Evolutionary conservation across 2,888 invertebrate species (phyloP).

Genomic region (Capitulum mitella): DNA sequence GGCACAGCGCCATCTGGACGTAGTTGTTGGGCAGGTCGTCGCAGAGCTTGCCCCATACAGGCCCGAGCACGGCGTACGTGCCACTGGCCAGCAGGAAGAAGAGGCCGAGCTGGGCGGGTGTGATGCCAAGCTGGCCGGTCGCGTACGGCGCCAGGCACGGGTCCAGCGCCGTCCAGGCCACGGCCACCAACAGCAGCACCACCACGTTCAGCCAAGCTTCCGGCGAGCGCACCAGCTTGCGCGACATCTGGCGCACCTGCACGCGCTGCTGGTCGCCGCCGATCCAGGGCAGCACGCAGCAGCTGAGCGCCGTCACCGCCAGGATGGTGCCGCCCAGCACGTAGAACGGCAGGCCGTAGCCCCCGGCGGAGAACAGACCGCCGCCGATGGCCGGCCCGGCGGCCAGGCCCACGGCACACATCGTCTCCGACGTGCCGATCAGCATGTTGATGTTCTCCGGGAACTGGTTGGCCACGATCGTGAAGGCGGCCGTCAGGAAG

Average conservation of each 20-base stretch:
- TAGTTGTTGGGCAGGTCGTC: conserved; percentile 8
- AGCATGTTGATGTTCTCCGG: conserved; percentile 14
- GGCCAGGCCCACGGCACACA: neutral
- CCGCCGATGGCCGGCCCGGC: conserved; percentile 19
- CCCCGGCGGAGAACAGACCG: neutral
- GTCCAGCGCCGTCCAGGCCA: conserved; percentile 13
- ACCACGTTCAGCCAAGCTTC: neutral
- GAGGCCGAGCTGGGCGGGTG: conserved; percentile 8
- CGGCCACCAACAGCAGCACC: neutral
- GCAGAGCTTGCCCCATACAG: conserved; percentile 11
- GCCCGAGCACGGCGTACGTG: neutral
- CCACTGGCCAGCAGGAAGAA: conserved; percentile 16
- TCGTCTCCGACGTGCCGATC: neutral
- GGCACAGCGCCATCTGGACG: conserved; percentile 4
- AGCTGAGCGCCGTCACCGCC: neutral
- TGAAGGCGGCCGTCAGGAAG: conserved; percentile 7
- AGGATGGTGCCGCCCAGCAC: conserved; percentile 9
- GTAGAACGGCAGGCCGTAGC: conserved; percentile 24
- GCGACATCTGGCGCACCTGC: neutral
- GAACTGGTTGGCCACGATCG: conserved; percentile 19
- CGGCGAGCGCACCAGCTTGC: neutral
- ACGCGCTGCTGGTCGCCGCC: neutral
- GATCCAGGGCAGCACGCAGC: conserved; percentile 41
- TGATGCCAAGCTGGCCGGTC: neutral
- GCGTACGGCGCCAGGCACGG: neutral